Evolutionary conservation across 2,797 vertebrate genomes (phyloP), one percentile per base, ranked within the genome.

Genomic region (Semotilus atromaculatus): DNA sequence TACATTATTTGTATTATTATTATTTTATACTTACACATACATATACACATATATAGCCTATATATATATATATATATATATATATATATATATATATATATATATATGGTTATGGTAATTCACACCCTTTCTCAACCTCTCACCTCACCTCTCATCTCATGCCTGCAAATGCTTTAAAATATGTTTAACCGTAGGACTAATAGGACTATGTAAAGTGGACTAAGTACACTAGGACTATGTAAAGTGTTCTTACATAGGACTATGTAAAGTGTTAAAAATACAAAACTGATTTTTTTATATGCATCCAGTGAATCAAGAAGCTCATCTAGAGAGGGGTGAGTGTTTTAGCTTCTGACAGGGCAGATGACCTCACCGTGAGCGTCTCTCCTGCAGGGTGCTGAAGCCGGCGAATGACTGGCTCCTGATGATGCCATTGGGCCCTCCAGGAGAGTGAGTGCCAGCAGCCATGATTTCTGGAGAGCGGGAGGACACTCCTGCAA

Each of bases 361-460:
- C 62, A 21, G 6, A 83, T 82, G 71, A 68, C 36, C 91, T 93
- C 93, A 96, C 98, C 98, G 96, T 86, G 97, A 99, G 86, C 98
- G 95, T 14, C 97, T 94, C 86, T 99, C 98, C 90, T 99, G 98
- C 36, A 99, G 95, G 6, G 98, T 97, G 55, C 98, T 99, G 95
- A 99, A 99, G 55, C 98, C 98, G 0, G 98, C 98, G 0, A 99
- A 99, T n/a, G 98, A 99, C 93, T 99, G 98, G 88, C 98, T 99
- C 88, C 98, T 94, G 90, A 99, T 99, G 92, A 99, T 99, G 73
- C 98, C 98, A 88, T 98, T 99, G 92, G 98, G 98, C 53, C 98
- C 98, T 80, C 98, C 98, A 0, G 97, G 97, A 29, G 98, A 98
- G 90, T 97, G 97, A 81, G 96, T 96, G 88, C 97, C 97, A 26